phyloP scores from a whole-genome alignment of 2,113 vertebrate genomes.

The Amblyopsis rosae region DNA sequence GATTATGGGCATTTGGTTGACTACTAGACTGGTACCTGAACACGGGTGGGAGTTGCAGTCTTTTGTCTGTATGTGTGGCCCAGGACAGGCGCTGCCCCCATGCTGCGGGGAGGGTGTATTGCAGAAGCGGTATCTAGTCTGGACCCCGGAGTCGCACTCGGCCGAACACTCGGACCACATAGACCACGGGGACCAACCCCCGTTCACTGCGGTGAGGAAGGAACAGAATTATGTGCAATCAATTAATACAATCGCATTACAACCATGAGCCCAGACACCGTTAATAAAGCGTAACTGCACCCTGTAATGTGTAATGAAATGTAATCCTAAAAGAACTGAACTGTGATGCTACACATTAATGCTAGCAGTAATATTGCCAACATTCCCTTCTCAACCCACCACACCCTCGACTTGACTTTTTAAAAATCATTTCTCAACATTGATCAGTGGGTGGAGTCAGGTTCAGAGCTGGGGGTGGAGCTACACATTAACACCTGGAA shows the following conservation, averaged over 20 bases:
- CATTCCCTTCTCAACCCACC: too few relatives aligned
- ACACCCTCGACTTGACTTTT: too few relatives aligned
- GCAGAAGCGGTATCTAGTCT: conserved; percentile 81
- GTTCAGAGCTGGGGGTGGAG: too few relatives aligned
- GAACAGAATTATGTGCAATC: background rate
- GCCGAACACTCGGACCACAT: conserved; percentile 82
- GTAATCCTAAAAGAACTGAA: too few relatives aligned
- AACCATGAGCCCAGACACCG: background rate
- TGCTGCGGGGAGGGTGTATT: conserved; percentile 60
- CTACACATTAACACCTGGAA: too few relatives aligned
- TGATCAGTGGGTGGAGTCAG: too few relatives aligned
- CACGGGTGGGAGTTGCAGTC: conserved; percentile 86
- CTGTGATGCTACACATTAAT: too few relatives aligned
- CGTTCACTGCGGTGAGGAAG: conserved; percentile 64
- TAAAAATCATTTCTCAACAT: too few relatives aligned
- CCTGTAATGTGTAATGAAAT: too few relatives aligned
- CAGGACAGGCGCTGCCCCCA: conserved; percentile 70
- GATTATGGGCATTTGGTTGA: background rate
- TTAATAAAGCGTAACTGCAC: background rate
- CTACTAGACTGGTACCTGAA: conserved; percentile 62
- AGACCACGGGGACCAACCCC: conserved; percentile 80
- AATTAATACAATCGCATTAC: background rate
- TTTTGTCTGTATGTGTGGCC: conserved; percentile 84
- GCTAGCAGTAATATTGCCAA: too few relatives aligned
- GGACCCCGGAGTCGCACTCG: conserved; percentile 81